Conservation (phyloP, 2,888 invertebrate species). For the Ormyrus labotus region DNA sequence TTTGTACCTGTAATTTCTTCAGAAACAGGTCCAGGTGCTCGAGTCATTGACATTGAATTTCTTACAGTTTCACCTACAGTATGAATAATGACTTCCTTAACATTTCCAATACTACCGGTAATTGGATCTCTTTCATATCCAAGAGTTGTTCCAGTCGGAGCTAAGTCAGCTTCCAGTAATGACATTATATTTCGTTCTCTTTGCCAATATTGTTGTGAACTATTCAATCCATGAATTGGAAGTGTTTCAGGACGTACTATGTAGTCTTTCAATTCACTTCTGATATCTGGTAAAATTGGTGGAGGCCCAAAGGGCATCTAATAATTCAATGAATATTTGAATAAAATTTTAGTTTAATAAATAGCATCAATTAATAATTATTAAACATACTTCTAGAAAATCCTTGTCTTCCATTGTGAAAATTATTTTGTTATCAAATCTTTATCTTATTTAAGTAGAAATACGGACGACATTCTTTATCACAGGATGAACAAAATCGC, state of each 20-base stretch:
- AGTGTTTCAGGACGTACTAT: constrained; percentile 83
- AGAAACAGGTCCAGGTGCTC: constrained; percentile 85
- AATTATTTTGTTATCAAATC: no score
- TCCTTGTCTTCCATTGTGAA: constrained; percentile 26
- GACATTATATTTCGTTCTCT: constrained; percentile 78
- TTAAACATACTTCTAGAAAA: constrained; percentile 42
- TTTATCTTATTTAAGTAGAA: no score
- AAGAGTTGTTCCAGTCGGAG: constrained; percentile 77
- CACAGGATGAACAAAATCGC: no score
- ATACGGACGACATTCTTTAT: no score
- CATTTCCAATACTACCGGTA: constrained; percentile 86
- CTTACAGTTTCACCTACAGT: constrained; percentile 81
- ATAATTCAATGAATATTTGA: not conserved
- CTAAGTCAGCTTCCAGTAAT: constrained; percentile 77
- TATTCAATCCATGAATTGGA: constrained; percentile 84
- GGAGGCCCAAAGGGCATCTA: constrained; percentile 77
- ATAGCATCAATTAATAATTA: not conserved
- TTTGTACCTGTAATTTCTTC: constrained; percentile 82
- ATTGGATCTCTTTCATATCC: constrained; percentile 83
- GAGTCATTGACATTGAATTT: constrained; percentile 87
- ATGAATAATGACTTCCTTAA: constrained; percentile 79
- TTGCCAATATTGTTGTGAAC: constrained; percentile 83
- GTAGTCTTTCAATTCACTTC: constrained; percentile 82
- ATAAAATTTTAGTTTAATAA: not conserved
- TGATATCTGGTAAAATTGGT: constrained; percentile 82